These are phyloP conservation scores for Notolabrus celidotus DNA, from an alignment of 2,797 vertebrate genomes.

Conservation along the genomic window DNA sequence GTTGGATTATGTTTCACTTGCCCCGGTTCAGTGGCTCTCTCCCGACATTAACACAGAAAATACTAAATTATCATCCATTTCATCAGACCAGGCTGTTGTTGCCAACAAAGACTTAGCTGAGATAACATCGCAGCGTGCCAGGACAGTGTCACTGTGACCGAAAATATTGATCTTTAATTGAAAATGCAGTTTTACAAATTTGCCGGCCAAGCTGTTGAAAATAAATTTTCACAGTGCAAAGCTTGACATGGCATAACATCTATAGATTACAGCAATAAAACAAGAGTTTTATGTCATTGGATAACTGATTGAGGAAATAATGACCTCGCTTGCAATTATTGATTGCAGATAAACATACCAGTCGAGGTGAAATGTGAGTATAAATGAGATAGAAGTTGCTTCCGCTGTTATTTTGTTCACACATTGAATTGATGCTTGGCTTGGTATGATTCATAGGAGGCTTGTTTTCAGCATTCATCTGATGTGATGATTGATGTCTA, in stretches of 20 bases:
- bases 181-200: constrained; percentile 29
- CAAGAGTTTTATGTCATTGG: constrained; percentile 24
- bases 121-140: not conserved
- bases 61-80: constrained; percentile 4
- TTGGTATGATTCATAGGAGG: constrained; percentile 43
- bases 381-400: constrained; percentile 20
- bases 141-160: not conserved
- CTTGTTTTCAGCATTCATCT: constrained; percentile 55
- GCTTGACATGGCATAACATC: constrained; percentile 10
- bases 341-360: constrained; percentile 54
- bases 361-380: constrained; percentile 33
- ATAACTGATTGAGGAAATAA: constrained; percentile 38
- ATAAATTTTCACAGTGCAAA: not conserved
- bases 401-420: constrained; percentile 18
- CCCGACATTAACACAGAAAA: not conserved
- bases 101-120: not conserved
- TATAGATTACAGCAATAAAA: constrained; percentile 29
- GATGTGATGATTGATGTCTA: constrained; percentile 65
- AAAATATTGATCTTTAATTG: constrained; percentile 9
- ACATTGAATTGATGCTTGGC: constrained; percentile 19
- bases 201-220: constrained; percentile 5
- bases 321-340: constrained; percentile 18
- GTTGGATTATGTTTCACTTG: not conserved
- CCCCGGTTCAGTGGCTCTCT: not conserved
- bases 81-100: not conserved